Base-by-base conservation (phyloP, 2,888 invertebrate species). In the Sceliomorpha sp. region DNA sequence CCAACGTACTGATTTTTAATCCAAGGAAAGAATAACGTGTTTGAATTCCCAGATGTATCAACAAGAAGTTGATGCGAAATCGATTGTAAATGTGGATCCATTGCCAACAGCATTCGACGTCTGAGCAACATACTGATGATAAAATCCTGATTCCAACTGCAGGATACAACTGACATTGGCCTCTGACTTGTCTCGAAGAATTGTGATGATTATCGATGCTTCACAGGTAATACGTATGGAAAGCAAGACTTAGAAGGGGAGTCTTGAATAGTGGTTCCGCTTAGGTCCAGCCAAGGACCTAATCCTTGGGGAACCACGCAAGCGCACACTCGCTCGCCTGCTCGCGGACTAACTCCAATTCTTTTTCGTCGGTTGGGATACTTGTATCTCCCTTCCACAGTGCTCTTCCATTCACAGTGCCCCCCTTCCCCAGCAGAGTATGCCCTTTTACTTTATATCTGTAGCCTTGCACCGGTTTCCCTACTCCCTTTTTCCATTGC, bases 251-350 rank as follows among this genome's bases (percentile, higher is more conserved):
- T 48, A 20, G 13, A 44, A 24, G 47, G 42, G 26, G 36, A 10
- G 20, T 10, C 26, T 12, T 29, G 12, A 27, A 13, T 27, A 6
- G 13, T 55, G 29, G 29, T 27, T 13, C 27, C 6, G n/a, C 9
- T 17, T 31, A 12, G n/a, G 29, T 15, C 37, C 45, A 44, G 14
- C 50, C 58, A 37, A 29, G 40, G 39, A 15, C 17, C 56, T 42
- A 72, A 72, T 45, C 67, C 68, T 48, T 48, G 71, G 73, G 72
- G 67, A 73, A 74, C 70, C 75, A 84, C 82, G 82, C 84, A 81
- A 81, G 86, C 86, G 85, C 84, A 82, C 82, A 78, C 75, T 78
- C 68, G 76, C 82, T 79, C 82, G 83, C 78, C 77, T 77, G 77
- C 70, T 77, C 76, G 80, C 82, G 76, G 81, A 86, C 86, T 86